Conservation (phyloP, 2,113 vertebrate species). For the Larimichthys crocea region DNA sequence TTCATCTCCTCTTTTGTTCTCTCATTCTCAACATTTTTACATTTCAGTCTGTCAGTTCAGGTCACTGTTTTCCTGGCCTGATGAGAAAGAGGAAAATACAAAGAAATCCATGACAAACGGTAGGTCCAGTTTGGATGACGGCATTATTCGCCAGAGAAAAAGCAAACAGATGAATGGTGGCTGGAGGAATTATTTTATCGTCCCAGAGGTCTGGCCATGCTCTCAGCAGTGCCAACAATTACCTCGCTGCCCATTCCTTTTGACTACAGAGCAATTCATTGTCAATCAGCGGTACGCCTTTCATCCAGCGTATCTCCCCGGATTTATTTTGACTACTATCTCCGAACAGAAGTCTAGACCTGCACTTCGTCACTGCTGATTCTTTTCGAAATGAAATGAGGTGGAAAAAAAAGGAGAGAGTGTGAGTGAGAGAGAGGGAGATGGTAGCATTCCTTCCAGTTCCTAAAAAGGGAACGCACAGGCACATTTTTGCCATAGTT, state of each 20-base stretch:
- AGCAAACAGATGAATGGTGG: constrained; percentile 36
- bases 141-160: constrained; percentile 62
- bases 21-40: neutral
- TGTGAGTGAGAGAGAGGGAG: constrained; percentile 4
- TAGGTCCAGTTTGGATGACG: constrained; percentile 39
- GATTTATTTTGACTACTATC: constrained; percentile 77
- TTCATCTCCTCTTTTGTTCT: constrained; percentile 3
- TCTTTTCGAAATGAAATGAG: constrained; percentile 49
- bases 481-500: constrained; percentile 77
- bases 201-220: constrained; percentile 35
- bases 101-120: constrained; percentile 25
- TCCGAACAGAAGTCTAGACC: constrained; percentile 71
- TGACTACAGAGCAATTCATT: constrained; percentile 21
- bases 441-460: constrained; percentile 56
- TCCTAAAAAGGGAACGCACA: constrained; percentile 73
- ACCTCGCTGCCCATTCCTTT: constrained; percentile 23
- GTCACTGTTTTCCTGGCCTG: neutral
- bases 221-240: constrained; percentile 59
- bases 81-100: neutral
- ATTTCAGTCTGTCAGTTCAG: neutral
- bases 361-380: constrained; percentile 45
- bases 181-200: constrained; percentile 44
- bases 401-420: constrained; percentile 24
- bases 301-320: constrained; percentile 49
- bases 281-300: constrained; percentile 42